Evolutionary conservation across 2,797 vertebrate genomes (phyloP).

Genomic region (Molossus molossus): DNA sequence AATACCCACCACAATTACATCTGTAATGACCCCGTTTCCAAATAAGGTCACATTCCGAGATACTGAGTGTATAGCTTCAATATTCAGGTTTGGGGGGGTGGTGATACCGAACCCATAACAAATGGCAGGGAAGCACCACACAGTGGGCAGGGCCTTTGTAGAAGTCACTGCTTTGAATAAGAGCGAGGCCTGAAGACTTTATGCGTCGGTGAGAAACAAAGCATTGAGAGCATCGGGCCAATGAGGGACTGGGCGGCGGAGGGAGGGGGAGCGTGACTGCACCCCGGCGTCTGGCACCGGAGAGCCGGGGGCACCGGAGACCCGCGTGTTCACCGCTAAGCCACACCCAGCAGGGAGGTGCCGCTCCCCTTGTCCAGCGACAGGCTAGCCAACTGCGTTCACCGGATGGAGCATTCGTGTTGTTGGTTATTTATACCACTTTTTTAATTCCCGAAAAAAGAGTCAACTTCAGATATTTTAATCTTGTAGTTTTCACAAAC

Average conservation of each 20-base stretch:
- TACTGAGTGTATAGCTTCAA: neutral
- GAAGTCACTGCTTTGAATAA: neutral
- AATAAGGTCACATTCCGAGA: neutral
- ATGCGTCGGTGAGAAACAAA: neutral
- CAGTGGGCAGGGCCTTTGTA: neutral
- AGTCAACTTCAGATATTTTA: slow-evolving; percentile 30
- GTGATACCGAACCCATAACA: neutral
- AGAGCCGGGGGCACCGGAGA: neutral
- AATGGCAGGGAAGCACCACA: neutral
- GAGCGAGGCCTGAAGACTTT: neutral
- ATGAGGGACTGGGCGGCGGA: neutral
- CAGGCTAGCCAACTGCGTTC: neutral
- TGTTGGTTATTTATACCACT: neutral
- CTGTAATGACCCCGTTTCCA: neutral
- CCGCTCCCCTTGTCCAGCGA: neutral
- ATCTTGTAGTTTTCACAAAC: neutral
- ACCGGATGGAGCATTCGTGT: neutral
- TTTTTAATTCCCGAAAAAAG: slow-evolving; percentile 36
- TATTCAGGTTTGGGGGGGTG: neutral
- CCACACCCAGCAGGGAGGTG: neutral
- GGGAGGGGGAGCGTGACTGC: no score
- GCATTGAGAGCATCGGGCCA: neutral
- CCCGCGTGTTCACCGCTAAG: neutral
- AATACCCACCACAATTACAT: neutral
- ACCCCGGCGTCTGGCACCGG: neutral